These are phyloP conservation scores for Syngnathus acus DNA, from an alignment of 2,797 vertebrate species.

Conservation along the genomic window DNA sequence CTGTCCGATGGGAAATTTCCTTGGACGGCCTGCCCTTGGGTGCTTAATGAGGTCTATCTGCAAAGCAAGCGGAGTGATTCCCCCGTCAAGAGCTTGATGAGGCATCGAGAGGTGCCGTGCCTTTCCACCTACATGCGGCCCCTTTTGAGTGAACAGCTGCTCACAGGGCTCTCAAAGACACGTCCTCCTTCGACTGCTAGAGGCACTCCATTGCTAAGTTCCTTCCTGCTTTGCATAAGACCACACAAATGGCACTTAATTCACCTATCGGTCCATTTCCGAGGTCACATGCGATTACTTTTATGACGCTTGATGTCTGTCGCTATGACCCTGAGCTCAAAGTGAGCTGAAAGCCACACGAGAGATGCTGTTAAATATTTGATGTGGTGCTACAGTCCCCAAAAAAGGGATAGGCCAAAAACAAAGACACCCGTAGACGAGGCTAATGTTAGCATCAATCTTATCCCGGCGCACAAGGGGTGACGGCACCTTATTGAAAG, in stretches of 20 bases:
- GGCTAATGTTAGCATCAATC: conserved; percentile 25
- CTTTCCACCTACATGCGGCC: conserved; percentile 32
- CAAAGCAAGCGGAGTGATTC: conserved; percentile 31
- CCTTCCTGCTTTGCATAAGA: conserved; percentile 15
- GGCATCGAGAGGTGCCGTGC: conserved; percentile 32
- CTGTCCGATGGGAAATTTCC: conserved; percentile 27
- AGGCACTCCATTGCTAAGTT: conserved; percentile 21
- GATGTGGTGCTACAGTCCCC: conserved; percentile 32
- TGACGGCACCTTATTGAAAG: conserved; percentile 37
- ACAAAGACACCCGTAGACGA: conserved; percentile 23
- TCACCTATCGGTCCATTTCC: not conserved
- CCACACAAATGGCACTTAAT: not conserved
- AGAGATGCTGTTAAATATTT: conserved; percentile 45
- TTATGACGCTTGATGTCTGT: conserved; percentile 13
- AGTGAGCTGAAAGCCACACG: conserved; percentile 16
- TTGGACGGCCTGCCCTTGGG: conserved; percentile 43
- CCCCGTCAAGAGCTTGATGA: conserved; percentile 41
- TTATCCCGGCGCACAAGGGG: conserved; percentile 18
- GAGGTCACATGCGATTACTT: conserved; percentile 1
- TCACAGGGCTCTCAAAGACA: conserved; percentile 19
- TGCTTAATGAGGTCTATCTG: conserved; percentile 49
- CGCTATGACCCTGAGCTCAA: conserved; percentile 19
- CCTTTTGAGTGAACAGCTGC: conserved; percentile 39
- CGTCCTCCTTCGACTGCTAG: conserved; percentile 32
- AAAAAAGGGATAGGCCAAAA: conserved; percentile 21